These are phyloP conservation scores for Montipora cactus DNA, from an alignment of 64 coral and sea anemone genomes.

Conservation along the genomic window DNA sequence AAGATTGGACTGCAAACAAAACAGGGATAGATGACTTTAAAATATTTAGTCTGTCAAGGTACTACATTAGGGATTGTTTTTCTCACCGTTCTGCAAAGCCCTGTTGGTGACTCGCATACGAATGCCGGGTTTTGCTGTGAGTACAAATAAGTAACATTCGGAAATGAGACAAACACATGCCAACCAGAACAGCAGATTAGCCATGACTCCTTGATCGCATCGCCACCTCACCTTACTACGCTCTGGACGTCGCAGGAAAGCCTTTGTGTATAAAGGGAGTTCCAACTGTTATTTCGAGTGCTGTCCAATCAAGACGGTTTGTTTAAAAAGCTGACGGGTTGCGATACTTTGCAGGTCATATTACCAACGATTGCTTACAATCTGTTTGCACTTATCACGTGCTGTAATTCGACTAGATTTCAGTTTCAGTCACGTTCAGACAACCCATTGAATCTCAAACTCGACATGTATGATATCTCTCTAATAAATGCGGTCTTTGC, in stretches of 20 bases:
- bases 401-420: not conserved
- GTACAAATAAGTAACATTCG: not conserved
- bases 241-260: not conserved
- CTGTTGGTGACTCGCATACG: conserved; percentile 21
- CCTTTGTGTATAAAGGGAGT: not conserved
- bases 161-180: not conserved
- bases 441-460: not conserved
- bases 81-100: conserved; percentile 19
- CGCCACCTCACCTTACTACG: not conserved
- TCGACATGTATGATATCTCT: not conserved
- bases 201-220: not conserved
- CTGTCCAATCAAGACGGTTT: conserved; percentile 11
- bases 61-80: not conserved
- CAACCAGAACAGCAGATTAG: not conserved
- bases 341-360: not conserved
- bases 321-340: not conserved
- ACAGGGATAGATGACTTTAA: not conserved
- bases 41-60: not conserved
- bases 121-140: conserved; percentile 9
- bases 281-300: not conserved
- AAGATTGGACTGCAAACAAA: too few relatives aligned
- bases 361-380: not conserved
- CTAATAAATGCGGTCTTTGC: not conserved
- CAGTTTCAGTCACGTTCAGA: not conserved
- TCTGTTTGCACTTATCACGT: not conserved